Base-by-base conservation (phyloP, 2,888 invertebrate species). In the Cheilosia urbana region DNA sequence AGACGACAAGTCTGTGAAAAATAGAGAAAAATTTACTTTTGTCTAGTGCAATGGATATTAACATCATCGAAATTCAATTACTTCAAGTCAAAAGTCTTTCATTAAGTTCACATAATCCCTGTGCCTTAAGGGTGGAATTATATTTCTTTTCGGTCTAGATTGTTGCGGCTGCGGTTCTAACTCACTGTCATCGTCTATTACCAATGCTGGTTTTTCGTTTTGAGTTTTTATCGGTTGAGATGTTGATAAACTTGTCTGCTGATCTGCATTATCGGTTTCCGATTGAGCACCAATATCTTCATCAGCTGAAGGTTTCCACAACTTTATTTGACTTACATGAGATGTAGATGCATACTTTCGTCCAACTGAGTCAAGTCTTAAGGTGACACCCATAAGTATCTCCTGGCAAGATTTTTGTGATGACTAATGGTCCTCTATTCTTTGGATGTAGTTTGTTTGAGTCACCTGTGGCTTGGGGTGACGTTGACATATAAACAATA, bases 371-470 rank as follows among this genome's bases (percentile, higher is more conserved):
- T 58, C 58, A 37, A 21, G 58, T 40, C 37, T 58, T 19, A 21
- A 37, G 19, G 58, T 60, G 19, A 15, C 40, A 6, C 19, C 40
- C 37, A 37, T 42, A 60, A 19, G 58, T 60, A 60, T 60, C 40
- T 45, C 45, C 24, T 24, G 30, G 30, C 7, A 45, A 62, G 21
- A 58, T 37, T 37, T 45, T 15, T 6, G 6, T 62, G 7, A 62
- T n/a, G 13, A 34, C 34, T 30, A 63, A 49, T 13, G 51, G 51
- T 34, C 66, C 53, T 40, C 53, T 53, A 42, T 24, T 53, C 17
- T 24, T 68, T 15, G 40, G 27, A 68, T 62, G 21, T 42, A 72
- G 37, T 27, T 71, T 71, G 3, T 13, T 58, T 15, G 71, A 71
- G 5, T 71, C 37, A 11, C 49, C 71, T 24, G 58, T 58, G 4